These are phyloP conservation scores for Anagyrus pseudococci DNA, from an alignment of 2,888 invertebrate species.

Conservation along the genomic window DNA sequence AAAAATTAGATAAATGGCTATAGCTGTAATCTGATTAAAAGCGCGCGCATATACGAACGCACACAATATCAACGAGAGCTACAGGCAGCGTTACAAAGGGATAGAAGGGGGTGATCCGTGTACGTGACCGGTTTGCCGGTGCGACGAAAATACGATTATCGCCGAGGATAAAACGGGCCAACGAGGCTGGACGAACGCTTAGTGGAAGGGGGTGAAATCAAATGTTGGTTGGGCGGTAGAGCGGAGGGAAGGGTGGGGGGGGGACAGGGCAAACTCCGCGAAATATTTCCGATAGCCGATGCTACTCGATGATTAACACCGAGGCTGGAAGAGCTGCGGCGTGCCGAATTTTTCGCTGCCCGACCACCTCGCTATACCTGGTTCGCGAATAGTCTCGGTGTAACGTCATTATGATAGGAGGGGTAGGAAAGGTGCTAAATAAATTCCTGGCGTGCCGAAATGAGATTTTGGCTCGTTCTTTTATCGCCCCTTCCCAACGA, in stretches of 20 bases:
- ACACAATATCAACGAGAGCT: conserved; percentile 22
- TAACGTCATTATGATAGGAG: conserved; percentile 17
- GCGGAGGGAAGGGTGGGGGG: too few relatives aligned
- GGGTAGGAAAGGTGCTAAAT: conserved; percentile 11
- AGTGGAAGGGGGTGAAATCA: not conserved
- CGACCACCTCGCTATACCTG: too few relatives aligned
- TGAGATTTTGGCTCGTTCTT: too few relatives aligned
- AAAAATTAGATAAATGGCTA: not conserved
- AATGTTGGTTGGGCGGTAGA: too few relatives aligned
- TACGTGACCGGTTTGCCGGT: conserved; percentile 40
- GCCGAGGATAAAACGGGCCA: conserved; percentile 48
- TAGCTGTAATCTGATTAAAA: not conserved
- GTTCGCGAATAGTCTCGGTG: not conserved
- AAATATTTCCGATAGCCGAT: not conserved
- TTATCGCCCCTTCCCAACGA: too few relatives aligned
- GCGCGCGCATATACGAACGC: conserved; percentile 24
- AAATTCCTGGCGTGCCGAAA: conserved; percentile 8
- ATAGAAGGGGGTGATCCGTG: not conserved
- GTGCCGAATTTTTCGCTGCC: conserved; percentile 39
- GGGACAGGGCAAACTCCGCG: not conserved
- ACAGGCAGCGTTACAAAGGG: not conserved
- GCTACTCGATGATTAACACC: not conserved
- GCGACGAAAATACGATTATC: conserved; percentile 54
- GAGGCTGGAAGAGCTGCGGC: conserved; percentile 35
- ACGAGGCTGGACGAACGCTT: not conserved